A percentile compares a stretch with the other conserved stretches of the same genome.
Conservation (phyloP, 2,113 vertebrate species). For the Tetraodon nigroviridis region DNA sequence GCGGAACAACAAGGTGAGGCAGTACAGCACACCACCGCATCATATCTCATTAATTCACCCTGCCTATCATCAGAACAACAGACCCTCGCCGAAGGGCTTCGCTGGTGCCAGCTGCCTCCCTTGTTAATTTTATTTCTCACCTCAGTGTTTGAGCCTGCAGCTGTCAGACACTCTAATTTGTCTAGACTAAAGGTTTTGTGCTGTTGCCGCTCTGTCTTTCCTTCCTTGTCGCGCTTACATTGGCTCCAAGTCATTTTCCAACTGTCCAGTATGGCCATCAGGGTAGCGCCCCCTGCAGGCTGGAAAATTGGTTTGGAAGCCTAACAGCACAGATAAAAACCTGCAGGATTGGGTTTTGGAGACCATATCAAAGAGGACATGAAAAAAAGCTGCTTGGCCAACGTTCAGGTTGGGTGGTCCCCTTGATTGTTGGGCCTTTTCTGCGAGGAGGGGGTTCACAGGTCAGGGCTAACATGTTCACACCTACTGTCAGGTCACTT, state of each 20-base stretch:
- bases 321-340: too few species aligned
- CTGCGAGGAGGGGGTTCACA: too few species aligned
- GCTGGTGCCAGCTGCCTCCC: slow-evolving; percentile 56
- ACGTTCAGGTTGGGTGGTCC: too few species aligned
- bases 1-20: slow-evolving; percentile 30
- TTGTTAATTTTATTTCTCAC: slow-evolving; percentile 64
- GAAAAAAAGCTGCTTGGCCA: too few species aligned
- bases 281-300: too few species aligned
- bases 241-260: neutral
- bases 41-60: slow-evolving; percentile 55
- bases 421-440: too few species aligned
- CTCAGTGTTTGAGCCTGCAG: slow-evolving; percentile 23
- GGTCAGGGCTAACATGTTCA: too few species aligned
- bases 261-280: too few species aligned
- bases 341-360: too few species aligned
- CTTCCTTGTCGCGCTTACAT: neutral
- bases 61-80: slow-evolving; percentile 54
- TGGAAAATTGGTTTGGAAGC: too few species aligned
- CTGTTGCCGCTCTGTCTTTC: slow-evolving; percentile 2
- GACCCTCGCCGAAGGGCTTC: slow-evolving; percentile 41
- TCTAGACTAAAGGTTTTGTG: slow-evolving; percentile 41
- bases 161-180: slow-evolving; percentile 25
- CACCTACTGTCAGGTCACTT: too few species aligned
- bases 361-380: too few species aligned
- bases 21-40: slow-evolving; percentile 30